Base-by-base conservation (phyloP, 2,113 vertebrate species). In the Bucco capensis region DNA sequence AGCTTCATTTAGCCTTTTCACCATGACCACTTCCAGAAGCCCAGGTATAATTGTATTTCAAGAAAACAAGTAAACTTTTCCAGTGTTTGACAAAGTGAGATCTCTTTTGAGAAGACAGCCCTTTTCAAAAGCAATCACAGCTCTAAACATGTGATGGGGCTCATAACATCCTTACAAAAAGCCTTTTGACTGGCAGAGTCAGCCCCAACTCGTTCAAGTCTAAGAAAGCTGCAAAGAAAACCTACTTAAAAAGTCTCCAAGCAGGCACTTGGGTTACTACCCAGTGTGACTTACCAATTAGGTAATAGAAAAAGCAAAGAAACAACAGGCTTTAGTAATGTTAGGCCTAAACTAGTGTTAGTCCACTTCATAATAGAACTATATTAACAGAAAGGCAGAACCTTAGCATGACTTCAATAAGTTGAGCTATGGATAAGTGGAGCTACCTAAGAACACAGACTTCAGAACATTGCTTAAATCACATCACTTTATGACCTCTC, bases 61-160 rank as follows among this genome's bases (percentile, higher is more conserved):
- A 87, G 81, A 91, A 91, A 92, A 91, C 70, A 90, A 91, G 70
- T 50, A 82, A 86, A 89, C 54, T 83, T 94, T 58, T 82, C 69
- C 77, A 78, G 15, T 46, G 44, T 84, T 77, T 79, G 74, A 83
- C 60, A 30, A 89, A 80, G 42, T 86, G 83, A 80, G 57, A 69
- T 85, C 51, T 75, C 47, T 69, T 83, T 67, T 88, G 79, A 83
- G 73, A 80, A 83, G 44, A 85, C 53, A 62, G 31, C 78, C n/a
- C 58, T 89, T 94, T 89, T 92, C 93, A 84, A 84, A 91, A 66
- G 70, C 69, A 80, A 38, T 90, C 64, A 46, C 31, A 56, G 79
- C 72, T 79, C 49, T 83, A 85, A 93, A 82, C 57, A 85, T 1
- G 22, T 89, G 33, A 66, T 83, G 49, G 49, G 35, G 64, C 67